Conservation (phyloP, 1,140 invertebrate species). For the Pseudachorutes palmiensis region DNA sequence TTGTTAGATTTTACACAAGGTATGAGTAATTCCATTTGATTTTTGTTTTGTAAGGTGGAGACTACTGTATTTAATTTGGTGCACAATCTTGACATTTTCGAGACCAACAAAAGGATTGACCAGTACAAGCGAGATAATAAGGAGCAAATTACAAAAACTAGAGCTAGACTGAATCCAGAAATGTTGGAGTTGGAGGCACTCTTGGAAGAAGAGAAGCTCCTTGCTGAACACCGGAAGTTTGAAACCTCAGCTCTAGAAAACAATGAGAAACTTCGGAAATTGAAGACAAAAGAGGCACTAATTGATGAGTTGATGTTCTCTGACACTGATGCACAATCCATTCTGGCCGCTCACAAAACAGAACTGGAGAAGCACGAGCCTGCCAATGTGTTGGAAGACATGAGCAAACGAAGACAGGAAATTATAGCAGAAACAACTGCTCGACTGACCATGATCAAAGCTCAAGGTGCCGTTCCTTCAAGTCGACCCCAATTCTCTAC, state of each 20-base stretch:
- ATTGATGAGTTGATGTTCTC: constrained; percentile 93
- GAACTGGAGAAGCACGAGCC: constrained; percentile 47
- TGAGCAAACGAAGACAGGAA: constrained; percentile 41
- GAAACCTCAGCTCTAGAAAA: constrained; percentile 57
- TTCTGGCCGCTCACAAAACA: constrained; percentile 72
- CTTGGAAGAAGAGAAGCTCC: constrained; percentile 71
- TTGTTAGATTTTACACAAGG: neutral
- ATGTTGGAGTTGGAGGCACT: constrained; percentile 73
- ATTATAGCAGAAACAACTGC: constrained; percentile 20
- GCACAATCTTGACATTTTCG: constrained; percentile 81
- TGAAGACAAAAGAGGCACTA: constrained; percentile 75
- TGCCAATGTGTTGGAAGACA: constrained; percentile 49
- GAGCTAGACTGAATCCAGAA: constrained; percentile 41
- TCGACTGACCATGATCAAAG: neutral
- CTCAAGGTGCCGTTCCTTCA: neutral
- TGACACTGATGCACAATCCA: constrained; percentile 74
- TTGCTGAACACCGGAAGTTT: constrained; percentile 55
- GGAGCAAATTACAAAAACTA: constrained; percentile 65
- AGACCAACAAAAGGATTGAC: constrained; percentile 85
- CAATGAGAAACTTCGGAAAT: constrained; percentile 72
- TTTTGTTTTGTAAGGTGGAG: constrained; percentile 56
- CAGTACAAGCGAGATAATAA: constrained; percentile 90
- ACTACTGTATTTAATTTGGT: constrained; percentile 82
- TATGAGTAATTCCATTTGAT: neutral
- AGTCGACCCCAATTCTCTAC: constrained; percentile 18